Conservation (phyloP, 2,888 invertebrate genomes). For the Ctenicera cuprea region DNA sequence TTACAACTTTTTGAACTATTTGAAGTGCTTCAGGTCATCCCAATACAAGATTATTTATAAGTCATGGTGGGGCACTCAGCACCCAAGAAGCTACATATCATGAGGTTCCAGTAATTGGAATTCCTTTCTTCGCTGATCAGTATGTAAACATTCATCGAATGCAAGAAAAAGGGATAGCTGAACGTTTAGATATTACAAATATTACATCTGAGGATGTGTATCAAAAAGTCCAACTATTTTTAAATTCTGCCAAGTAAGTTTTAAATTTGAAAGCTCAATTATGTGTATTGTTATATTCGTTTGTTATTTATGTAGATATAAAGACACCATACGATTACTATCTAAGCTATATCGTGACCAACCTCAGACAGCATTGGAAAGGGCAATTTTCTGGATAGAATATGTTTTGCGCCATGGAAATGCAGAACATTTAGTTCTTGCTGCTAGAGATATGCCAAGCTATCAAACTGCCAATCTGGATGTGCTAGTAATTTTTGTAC, state of each 20-base stretch:
- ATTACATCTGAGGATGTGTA: constrained; percentile 49
- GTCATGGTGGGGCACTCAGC: constrained; percentile 60
- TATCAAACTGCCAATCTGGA: constrained; percentile 53
- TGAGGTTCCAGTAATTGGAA: constrained; percentile 56
- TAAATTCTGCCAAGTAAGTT: constrained; percentile 60
- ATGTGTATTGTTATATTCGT: background rate
- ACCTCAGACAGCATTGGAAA: constrained; percentile 54
- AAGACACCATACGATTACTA: constrained; percentile 29
- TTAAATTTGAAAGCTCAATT: background rate
- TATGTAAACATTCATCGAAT: constrained; percentile 63
- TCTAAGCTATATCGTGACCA: constrained; percentile 56
- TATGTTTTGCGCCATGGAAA: constrained; percentile 53
- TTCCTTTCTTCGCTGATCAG: constrained; percentile 64
- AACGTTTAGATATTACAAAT: constrained; percentile 56
- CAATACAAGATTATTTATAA: constrained; percentile 51
- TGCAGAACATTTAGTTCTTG: constrained; percentile 46
- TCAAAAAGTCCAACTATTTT: constrained; percentile 56
- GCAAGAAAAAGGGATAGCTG: constrained; percentile 58
- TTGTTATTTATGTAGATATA: background rate
- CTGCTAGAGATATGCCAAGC: constrained; percentile 48
- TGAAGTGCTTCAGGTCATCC: constrained; percentile 53
- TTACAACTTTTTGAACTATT: background rate
- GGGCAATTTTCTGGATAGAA: constrained; percentile 57
- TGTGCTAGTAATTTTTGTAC: constrained; percentile 36
- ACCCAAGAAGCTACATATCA: constrained; percentile 56